Conservation (phyloP, 2,888 invertebrate genomes). For the Hyposoter dolosus region DNA sequence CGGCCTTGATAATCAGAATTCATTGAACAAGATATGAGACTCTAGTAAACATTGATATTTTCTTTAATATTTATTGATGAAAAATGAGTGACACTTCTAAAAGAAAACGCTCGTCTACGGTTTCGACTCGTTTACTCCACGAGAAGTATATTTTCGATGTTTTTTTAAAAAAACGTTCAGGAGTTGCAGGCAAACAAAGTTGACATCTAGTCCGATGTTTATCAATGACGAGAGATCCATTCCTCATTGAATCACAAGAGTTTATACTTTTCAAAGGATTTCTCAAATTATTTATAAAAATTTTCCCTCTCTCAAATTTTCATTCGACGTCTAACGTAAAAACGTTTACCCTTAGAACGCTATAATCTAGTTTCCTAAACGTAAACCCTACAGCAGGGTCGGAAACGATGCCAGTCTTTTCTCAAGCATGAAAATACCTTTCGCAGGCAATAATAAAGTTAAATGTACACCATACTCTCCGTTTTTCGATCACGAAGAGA, state of each 20-base stretch:
- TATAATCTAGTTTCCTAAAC: background rate
- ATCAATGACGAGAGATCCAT: background rate
- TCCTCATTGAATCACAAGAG: background rate
- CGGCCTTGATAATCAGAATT: conserved; percentile 10
- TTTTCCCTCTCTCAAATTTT: background rate
- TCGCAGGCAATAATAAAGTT: background rate
- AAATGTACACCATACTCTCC: background rate
- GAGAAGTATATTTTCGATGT: background rate
- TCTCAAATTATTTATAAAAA: background rate
- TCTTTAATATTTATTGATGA: background rate
- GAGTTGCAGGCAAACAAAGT: background rate
- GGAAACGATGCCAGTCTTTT: background rate
- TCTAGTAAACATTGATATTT: background rate
- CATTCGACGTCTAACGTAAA: background rate
- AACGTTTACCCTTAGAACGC: background rate
- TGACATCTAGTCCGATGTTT: background rate
- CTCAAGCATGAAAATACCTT: background rate
- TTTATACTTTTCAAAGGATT: background rate
- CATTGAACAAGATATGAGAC: background rate
- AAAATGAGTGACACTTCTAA: background rate
- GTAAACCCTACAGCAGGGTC: background rate
- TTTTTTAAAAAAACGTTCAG: background rate
- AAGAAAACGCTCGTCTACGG: background rate
- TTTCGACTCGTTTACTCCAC: background rate
- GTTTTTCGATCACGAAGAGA: background rate